A percentile compares a stretch with the other conserved stretches of the same genome.
Evolutionary conservation across 2,888 invertebrate genomes (phyloP).

Genomic region (Agrilus mali): DNA sequence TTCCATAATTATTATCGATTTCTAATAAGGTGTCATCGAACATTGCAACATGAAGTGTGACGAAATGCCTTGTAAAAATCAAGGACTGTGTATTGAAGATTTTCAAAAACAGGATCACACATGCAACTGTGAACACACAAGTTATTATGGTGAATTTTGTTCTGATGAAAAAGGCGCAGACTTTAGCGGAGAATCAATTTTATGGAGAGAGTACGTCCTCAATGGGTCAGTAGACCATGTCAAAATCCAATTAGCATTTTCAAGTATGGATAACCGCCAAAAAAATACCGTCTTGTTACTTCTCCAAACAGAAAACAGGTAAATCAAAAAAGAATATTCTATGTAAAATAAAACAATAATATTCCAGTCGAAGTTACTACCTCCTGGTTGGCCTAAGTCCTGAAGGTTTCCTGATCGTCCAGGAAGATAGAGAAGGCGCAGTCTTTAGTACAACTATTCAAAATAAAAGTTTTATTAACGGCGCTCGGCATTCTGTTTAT

Average conservation of each 20-base stretch:
- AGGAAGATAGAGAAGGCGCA: slow-evolving; percentile 72
- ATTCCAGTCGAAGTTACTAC: slow-evolving; percentile 63
- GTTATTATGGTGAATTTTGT: slow-evolving; percentile 80
- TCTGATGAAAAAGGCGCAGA: slow-evolving; percentile 83
- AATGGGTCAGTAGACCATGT: slow-evolving; percentile 62
- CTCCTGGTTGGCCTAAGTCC: slow-evolving; percentile 69
- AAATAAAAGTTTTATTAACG: slow-evolving; percentile 71
- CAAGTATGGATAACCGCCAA: slow-evolving; percentile 65
- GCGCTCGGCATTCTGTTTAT: slow-evolving; percentile 65
- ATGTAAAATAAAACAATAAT: not conserved
- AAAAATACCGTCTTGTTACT: slow-evolving; percentile 67
- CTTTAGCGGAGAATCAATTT: slow-evolving; percentile 74
- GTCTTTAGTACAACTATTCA: slow-evolving; percentile 60
- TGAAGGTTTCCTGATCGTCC: slow-evolving; percentile 72
- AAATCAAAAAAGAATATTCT: slow-evolving; percentile 23
- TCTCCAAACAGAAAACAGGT: slow-evolving; percentile 74
- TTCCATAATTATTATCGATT: not conserved
- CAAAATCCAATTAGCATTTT: slow-evolving; percentile 77
- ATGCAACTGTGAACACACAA: slow-evolving; percentile 81
- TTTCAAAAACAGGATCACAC: slow-evolving; percentile 75
- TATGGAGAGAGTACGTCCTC: slow-evolving; percentile 65
- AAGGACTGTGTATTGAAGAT: slow-evolving; percentile 78
- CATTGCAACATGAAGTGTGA: slow-evolving; percentile 87
- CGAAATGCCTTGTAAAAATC: slow-evolving; percentile 74
- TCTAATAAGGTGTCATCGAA: slow-evolving; percentile 50